Conservation (phyloP, 2,113 vertebrate genomes). For the Columbina picui region DNA sequence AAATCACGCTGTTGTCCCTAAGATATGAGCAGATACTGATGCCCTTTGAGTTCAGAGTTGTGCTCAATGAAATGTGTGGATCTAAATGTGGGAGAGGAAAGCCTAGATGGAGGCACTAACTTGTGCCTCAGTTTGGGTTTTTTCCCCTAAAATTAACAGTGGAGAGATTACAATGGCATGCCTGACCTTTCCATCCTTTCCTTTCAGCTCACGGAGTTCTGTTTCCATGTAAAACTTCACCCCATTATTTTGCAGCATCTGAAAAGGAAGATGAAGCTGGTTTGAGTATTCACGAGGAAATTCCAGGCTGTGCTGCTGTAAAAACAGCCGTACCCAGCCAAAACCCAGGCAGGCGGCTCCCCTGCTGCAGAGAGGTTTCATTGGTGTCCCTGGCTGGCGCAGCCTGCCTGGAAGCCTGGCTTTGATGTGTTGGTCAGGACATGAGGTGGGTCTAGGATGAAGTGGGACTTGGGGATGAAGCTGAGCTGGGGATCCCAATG, state of each 20-base stretch:
- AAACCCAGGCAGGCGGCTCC: background rate
- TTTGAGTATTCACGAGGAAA: constrained; percentile 24
- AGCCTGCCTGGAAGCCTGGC: background rate
- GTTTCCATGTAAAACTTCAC: constrained; percentile 86
- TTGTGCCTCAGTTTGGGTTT: background rate
- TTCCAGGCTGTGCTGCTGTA: constrained; percentile 17
- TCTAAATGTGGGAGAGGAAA: background rate
- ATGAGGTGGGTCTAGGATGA: background rate
- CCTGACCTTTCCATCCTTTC: constrained; percentile 80
- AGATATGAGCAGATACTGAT: background rate
- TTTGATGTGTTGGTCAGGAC: background rate
- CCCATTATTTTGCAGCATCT: constrained; percentile 84
- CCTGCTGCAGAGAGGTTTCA: background rate
- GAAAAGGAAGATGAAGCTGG: constrained; percentile 30
- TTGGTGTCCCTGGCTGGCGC: background rate
- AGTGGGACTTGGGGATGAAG: background rate
- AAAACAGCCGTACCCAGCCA: constrained; percentile 16
- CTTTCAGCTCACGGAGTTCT: constrained; percentile 77
- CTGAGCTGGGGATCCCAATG: background rate
- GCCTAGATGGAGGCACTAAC: background rate
- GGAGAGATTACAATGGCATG: background rate
- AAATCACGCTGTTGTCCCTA: background rate
- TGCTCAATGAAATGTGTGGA: background rate
- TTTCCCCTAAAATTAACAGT: background rate
- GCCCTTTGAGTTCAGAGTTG: background rate